Percentiles rank a stretch among this genome's conserved stretches.
Conservation (phyloP, 1,140 invertebrate species). For the Bombus pascuorum region DNA sequence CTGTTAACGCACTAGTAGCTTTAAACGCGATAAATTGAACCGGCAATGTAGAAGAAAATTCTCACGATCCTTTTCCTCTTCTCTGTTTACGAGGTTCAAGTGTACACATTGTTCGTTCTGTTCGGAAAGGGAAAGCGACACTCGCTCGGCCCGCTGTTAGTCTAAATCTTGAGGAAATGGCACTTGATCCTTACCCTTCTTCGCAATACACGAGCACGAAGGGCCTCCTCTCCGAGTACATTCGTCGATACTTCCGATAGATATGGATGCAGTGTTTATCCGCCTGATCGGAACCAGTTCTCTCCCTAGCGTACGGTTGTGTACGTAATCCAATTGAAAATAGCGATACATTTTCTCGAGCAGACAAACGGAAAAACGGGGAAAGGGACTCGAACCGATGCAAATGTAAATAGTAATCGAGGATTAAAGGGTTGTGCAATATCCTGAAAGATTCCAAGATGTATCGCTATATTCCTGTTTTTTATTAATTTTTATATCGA, state of each 20-base stretch:
- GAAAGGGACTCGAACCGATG: too few species aligned
- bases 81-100: constrained; percentile 18
- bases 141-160: constrained; percentile 21
- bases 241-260: background rate
- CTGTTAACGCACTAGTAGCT: constrained; percentile 22
- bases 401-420: constrained; percentile 8
- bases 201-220: background rate
- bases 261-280: constrained; percentile 10
- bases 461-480: background rate
- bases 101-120: constrained; percentile 14
- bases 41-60: constrained; percentile 9
- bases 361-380: background rate
- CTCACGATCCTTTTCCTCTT: background rate
- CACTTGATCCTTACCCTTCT: constrained; percentile 24
- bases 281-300: constrained; percentile 12
- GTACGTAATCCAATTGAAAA: constrained; percentile 25
- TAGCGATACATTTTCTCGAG: background rate
- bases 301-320: background rate
- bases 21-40: constrained; percentile 29
- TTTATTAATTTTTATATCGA: too few species aligned
- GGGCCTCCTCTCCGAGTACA: too few species aligned
- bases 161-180: constrained; percentile 51
- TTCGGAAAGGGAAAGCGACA: constrained; percentile 24
- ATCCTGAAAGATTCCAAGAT: background rate
- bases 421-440: background rate